Percentiles rank a stretch among this genome's conserved stretches.
These are phyloP conservation scores for Hartigia nigra DNA, from an alignment of 2,888 invertebrate species.

Conservation along the genomic window DNA sequence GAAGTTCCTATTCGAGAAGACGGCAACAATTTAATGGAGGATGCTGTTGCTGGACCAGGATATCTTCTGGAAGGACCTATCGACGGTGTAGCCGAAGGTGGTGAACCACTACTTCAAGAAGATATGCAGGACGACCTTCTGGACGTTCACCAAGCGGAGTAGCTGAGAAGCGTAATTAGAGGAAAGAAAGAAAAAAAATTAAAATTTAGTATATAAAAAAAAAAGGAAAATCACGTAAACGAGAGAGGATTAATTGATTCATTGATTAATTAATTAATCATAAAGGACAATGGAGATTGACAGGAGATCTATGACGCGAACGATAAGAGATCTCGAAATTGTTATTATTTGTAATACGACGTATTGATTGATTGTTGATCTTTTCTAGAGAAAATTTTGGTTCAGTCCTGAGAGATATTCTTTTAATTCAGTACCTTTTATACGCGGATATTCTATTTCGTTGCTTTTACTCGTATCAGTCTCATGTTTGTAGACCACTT, in stretches of 20 bases:
- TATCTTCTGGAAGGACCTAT: constrained; percentile 25
- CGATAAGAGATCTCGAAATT: not conserved
- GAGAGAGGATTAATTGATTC: not conserved
- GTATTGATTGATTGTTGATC: not conserved
- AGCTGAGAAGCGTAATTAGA: not conserved
- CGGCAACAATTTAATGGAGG: constrained; percentile 18
- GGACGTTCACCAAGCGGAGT: not conserved
- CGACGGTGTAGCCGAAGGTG: constrained; percentile 36
- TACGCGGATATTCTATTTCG: not conserved
- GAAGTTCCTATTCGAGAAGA: constrained; percentile 33
- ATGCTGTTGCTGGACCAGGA: constrained; percentile 24
- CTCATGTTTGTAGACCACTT: not conserved
- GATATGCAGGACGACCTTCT: not conserved
- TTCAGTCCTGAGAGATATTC: not conserved
- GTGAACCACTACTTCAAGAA: not conserved
- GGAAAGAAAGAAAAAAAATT: not conserved
- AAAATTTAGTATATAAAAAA: not conserved
- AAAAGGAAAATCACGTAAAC: not conserved
- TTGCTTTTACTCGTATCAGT: not conserved
- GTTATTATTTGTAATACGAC: not conserved
- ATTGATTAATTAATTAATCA: not conserved
- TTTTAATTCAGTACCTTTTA: not conserved
- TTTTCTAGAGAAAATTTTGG: not conserved
- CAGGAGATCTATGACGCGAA: not conserved
- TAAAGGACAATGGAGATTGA: not conserved